A percentile compares a stretch with the other conserved stretches of the same genome.
phyloP scores from a whole-genome alignment of 1,140 invertebrate genomes.

The Elysia chlorotica region DNA sequence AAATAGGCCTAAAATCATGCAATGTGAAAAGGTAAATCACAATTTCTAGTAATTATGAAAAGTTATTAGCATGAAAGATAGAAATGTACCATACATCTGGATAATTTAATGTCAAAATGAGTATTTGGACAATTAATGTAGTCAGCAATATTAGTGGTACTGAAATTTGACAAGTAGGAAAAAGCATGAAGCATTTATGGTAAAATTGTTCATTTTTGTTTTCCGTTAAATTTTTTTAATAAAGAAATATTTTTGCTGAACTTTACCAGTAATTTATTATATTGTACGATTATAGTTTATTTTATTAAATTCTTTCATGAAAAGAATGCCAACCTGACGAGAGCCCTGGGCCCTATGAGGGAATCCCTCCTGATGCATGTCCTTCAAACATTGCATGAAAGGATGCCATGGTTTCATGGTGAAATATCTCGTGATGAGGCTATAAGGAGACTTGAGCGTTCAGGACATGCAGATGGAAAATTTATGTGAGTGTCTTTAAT shows the following conservation, averaged over 20 bases:
- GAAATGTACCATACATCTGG: too few species aligned
- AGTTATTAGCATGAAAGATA: too few species aligned
- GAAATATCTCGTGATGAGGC: constrained; percentile 53
- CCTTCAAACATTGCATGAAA: constrained; percentile 17
- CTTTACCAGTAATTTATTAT: neutral
- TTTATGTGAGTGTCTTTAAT: constrained; percentile 40
- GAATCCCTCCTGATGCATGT: constrained; percentile 17
- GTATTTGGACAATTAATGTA: too few species aligned
- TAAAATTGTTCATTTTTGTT: neutral
- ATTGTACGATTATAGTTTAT: too few species aligned
- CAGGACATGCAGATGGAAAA: constrained; percentile 55
- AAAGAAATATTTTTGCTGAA: neutral
- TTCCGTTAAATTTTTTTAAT: neutral
- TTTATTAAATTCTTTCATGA: too few species aligned
- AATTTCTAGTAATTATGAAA: too few species aligned
- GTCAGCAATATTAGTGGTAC: neutral
- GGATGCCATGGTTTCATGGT: constrained; percentile 59
- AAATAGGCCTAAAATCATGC: too few species aligned
- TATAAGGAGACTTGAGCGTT: constrained; percentile 40
- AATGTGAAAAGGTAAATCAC: too few species aligned
- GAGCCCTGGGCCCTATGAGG: constrained; percentile 8
- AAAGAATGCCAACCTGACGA: constrained; percentile 19
- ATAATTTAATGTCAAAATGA: too few species aligned
- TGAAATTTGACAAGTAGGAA: neutral
- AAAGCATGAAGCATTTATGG: neutral